Evolutionary conservation across 2,113 vertebrate species (phyloP).

Genomic region (Gymnobelideus leadbeateri): DNA sequence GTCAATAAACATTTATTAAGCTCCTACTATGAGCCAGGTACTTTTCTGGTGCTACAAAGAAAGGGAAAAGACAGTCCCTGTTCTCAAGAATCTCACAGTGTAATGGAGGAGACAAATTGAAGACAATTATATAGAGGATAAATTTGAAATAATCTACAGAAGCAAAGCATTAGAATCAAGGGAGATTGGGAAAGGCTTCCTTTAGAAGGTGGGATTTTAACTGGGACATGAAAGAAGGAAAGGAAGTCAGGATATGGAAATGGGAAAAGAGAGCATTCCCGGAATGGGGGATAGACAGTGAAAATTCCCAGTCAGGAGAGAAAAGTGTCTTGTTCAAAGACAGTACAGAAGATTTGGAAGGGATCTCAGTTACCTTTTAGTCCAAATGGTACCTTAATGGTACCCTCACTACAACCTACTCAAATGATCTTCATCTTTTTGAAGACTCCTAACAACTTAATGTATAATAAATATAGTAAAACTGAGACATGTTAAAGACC

Average conservation of each 20-base stretch:
- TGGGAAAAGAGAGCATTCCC: neutral
- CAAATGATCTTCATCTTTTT: neutral
- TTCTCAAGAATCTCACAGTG: neutral
- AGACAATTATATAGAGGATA: neutral
- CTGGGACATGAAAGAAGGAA: neutral
- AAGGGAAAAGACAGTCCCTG: neutral
- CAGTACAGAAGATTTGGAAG: neutral
- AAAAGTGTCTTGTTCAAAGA: neutral
- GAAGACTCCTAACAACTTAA: too few relatives aligned
- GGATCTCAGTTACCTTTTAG: neutral
- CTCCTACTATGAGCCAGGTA: neutral
- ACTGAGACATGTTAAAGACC: too few relatives aligned
- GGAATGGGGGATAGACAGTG: neutral
- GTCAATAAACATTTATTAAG: neutral
- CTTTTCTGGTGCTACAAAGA: neutral
- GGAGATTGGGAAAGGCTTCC: neutral
- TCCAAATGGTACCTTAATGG: neutral
- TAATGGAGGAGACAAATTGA: neutral
- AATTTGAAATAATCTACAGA: neutral
- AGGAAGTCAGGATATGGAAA: too few relatives aligned
- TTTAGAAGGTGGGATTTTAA: neutral
- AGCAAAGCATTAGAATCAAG: neutral
- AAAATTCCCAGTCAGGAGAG: neutral
- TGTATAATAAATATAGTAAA: too few relatives aligned
- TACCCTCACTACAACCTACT: neutral